Percentiles rank a stretch among this genome's conserved stretches.
Conservation (phyloP, 2,888 invertebrate species). For the Nineta flava region DNA sequence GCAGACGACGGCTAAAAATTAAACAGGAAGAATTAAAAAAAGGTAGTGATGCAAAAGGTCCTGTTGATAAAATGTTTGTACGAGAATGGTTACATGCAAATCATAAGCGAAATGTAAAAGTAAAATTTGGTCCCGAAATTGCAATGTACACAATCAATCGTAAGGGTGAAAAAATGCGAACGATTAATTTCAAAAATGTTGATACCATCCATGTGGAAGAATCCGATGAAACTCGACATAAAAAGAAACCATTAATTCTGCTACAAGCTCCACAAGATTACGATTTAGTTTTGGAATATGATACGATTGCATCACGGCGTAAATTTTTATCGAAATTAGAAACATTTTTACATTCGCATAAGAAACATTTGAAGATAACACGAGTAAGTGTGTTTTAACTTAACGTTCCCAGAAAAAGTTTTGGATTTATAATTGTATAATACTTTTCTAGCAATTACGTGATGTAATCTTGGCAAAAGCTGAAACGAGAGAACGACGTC, state of each 20-base stretch:
- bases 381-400: conserved; percentile 33
- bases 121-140: conserved; percentile 79
- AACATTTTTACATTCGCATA: conserved; percentile 65
- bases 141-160: conserved; percentile 76
- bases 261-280: conserved; percentile 75
- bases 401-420: conserved; percentile 2
- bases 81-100: conserved; percentile 91
- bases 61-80: conserved; percentile 83
- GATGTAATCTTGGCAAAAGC: conserved; percentile 82
- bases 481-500: conserved; percentile 85
- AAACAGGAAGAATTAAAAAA: conserved; percentile 53
- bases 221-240: conserved; percentile 58
- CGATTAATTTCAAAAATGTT: conserved; percentile 57
- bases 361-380: conserved; percentile 59
- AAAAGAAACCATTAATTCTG: conserved; percentile 67
- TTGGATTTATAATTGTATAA: background rate
- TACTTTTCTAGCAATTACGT: conserved; percentile 40
- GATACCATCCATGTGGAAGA: conserved; percentile 75
- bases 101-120: conserved; percentile 73
- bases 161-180: conserved; percentile 80
- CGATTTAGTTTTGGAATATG: conserved; percentile 83
- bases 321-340: conserved; percentile 81
- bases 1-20: conserved; percentile 63
- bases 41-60: conserved; percentile 36
- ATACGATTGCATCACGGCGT: conserved; percentile 58